Conservation (phyloP, 1,140 invertebrate species). For the Pogonomyrmex barbatus region DNA sequence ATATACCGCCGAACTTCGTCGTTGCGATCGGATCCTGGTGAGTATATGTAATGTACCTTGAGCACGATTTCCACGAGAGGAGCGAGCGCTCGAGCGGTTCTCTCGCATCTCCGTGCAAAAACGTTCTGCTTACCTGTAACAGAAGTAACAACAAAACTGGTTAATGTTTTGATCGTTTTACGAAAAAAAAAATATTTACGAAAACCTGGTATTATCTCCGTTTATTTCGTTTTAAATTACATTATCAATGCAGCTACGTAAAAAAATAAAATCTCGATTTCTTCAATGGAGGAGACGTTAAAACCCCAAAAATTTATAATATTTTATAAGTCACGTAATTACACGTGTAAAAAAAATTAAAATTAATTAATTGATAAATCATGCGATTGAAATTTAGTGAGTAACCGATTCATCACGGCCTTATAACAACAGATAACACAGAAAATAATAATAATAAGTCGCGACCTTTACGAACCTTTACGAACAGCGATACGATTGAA, state of each 20-base stretch:
- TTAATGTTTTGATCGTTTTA: background rate
- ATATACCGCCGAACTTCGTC: slow-evolving; percentile 20
- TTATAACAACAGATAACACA: slow-evolving; percentile 2
- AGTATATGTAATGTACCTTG: slow-evolving; percentile 55
- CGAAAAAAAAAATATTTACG: background rate
- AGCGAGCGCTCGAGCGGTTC: slow-evolving; percentile 18
- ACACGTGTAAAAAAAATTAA: background rate
- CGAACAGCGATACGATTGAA: slow-evolving; percentile 15
- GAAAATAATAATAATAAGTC: slow-evolving; percentile 30
- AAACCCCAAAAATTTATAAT: background rate
- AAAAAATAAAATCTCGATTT: slow-evolving; percentile 3
- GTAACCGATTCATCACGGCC: background rate
- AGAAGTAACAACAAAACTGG: slow-evolving; percentile 59
- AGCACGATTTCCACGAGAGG: slow-evolving; percentile 20
- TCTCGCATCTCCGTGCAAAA: background rate
- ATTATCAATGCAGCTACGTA: background rate
- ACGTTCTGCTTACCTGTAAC: slow-evolving; percentile 80
- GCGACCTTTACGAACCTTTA: slow-evolving; percentile 22
- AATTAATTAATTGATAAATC: background rate
- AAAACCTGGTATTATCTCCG: background rate
- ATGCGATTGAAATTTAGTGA: background rate
- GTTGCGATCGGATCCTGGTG: slow-evolving; percentile 27
- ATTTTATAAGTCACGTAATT: background rate
- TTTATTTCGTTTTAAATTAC: background rate
- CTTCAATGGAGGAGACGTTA: background rate